These are phyloP conservation scores for Distichodus sexfasciatus DNA, from an alignment of 2,797 vertebrate genomes.

Conservation along the genomic window DNA sequence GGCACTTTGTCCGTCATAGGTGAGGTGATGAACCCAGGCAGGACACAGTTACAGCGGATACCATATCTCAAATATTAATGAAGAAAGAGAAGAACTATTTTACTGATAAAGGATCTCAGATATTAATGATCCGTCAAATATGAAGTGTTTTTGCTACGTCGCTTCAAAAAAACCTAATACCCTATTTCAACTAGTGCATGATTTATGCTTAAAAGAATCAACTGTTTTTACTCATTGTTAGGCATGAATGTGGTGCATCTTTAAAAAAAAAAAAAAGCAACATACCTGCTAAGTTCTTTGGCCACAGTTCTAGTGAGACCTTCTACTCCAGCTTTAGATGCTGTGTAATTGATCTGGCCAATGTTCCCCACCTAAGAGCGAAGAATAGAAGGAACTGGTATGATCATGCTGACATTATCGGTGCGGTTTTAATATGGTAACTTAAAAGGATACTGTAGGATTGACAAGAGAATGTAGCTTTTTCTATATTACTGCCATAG, in stretches of 20 bases:
- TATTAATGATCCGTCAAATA: too few relatives aligned
- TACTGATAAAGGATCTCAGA: too few relatives aligned
- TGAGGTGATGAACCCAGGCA: constrained; percentile 83
- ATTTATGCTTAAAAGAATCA: too few relatives aligned
- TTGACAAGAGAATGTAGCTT: background rate
- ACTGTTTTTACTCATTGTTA: too few relatives aligned
- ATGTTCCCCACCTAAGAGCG: constrained; percentile 80
- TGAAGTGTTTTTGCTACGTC: too few relatives aligned
- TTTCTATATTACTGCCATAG: background rate
- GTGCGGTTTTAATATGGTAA: too few relatives aligned
- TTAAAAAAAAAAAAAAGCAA: background rate
- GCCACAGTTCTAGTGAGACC: constrained; percentile 80
- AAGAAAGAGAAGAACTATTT: background rate
- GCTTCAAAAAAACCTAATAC: background rate
- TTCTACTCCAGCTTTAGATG: constrained; percentile 87
- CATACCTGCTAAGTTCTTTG: constrained; percentile 83
- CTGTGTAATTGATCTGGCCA: constrained; percentile 81
- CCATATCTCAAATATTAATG: constrained; percentile 68
- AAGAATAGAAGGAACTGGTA: too few relatives aligned
- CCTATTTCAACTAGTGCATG: too few relatives aligned
- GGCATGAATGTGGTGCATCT: too few relatives aligned
- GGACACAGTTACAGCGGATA: constrained; percentile 85
- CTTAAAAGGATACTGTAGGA: too few relatives aligned
- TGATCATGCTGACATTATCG: too few relatives aligned
- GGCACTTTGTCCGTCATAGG: constrained; percentile 87